Conservation (phyloP, 2,888 invertebrate species). For the Ecdyonurus torrentis region DNA sequence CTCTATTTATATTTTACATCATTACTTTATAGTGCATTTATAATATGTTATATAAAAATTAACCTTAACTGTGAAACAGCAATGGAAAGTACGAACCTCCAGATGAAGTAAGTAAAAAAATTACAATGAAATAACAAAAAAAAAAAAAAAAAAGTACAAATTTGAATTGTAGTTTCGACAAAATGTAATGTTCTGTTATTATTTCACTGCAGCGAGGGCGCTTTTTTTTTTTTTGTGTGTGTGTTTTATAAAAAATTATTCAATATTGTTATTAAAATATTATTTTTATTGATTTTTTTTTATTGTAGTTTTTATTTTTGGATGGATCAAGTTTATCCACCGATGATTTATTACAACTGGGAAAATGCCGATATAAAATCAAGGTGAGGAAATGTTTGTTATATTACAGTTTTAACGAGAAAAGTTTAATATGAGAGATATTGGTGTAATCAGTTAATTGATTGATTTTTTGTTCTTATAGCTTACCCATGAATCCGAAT, state of each 20-base stretch:
- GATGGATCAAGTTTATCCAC: conserved; percentile 37
- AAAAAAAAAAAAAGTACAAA: too few relatives aligned
- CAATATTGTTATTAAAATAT: background rate
- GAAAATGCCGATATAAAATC: conserved; percentile 34
- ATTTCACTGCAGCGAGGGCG: too few relatives aligned
- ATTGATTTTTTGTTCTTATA: conserved; percentile 19
- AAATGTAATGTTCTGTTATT: too few relatives aligned
- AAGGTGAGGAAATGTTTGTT: conserved; percentile 29
- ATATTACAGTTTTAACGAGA: too few relatives aligned
- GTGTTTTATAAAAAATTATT: too few relatives aligned
- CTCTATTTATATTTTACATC: too few relatives aligned
- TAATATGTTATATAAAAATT: conserved; percentile 1
- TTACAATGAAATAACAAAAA: too few relatives aligned
- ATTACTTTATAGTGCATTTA: too few relatives aligned
- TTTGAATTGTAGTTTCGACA: too few relatives aligned
- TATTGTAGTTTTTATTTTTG: conserved; percentile 30
- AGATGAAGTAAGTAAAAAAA: conserved; percentile 21
- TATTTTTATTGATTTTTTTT: conserved; percentile 1
- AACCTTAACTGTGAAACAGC: conserved; percentile 16
- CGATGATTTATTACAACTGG: conserved; percentile 36
- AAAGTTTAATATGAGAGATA: too few relatives aligned
- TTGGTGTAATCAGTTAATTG: too few relatives aligned
- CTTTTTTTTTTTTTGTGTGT: too few relatives aligned
- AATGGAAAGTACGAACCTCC: conserved; percentile 22
- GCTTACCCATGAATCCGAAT: conserved; percentile 34